A percentile compares a stretch with the other conserved stretches of the same genome.
Evolutionary conservation across 2,888 invertebrate species (phyloP).

Genomic region (Ypsolopha scabrella): DNA sequence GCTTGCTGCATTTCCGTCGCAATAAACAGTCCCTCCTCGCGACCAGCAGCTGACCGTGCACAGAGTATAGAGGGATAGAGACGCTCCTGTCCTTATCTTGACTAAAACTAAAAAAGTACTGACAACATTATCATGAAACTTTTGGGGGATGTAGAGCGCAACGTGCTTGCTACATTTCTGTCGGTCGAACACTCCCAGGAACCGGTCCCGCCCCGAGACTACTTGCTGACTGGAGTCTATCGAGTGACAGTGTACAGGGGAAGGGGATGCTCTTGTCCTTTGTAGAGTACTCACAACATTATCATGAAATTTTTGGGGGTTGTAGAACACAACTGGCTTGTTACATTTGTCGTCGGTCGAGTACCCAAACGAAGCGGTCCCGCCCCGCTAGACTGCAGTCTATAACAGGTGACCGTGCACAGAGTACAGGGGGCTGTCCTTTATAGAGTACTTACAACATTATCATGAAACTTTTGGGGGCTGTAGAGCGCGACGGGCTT

Average conservation of each 20-base stretch:
- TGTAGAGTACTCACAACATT: not conserved
- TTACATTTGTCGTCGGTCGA: constrained; percentile 39
- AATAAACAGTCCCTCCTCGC: constrained; percentile 86
- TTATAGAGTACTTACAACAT: not conserved
- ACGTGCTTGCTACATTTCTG: constrained; percentile 66
- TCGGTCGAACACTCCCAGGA: constrained; percentile 76
- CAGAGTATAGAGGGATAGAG: too few species aligned
- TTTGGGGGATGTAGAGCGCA: constrained; percentile 69
- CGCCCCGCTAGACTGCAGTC: too few species aligned
- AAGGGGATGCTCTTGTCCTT: constrained; percentile 73
- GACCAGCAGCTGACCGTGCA: constrained; percentile 77
- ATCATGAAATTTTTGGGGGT: constrained; percentile 31
- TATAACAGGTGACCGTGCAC: too few species aligned
- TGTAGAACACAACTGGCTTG: constrained; percentile 70
- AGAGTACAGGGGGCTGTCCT: too few species aligned
- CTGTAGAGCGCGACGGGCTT: constrained; percentile 72
- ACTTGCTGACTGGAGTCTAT: constrained; percentile 81
- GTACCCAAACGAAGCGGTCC: constrained; percentile 59
- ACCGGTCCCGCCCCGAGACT: constrained; percentile 3
- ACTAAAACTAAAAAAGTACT: too few species aligned
- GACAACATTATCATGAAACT: too few species aligned
- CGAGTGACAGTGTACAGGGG: too few species aligned
- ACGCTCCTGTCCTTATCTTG: too few species aligned
- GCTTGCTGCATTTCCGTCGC: not conserved
- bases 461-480: constrained; percentile 22